These are phyloP conservation scores for Tortricodes alternella DNA, from an alignment of 2,888 invertebrate genomes.

Conservation along the genomic window DNA sequence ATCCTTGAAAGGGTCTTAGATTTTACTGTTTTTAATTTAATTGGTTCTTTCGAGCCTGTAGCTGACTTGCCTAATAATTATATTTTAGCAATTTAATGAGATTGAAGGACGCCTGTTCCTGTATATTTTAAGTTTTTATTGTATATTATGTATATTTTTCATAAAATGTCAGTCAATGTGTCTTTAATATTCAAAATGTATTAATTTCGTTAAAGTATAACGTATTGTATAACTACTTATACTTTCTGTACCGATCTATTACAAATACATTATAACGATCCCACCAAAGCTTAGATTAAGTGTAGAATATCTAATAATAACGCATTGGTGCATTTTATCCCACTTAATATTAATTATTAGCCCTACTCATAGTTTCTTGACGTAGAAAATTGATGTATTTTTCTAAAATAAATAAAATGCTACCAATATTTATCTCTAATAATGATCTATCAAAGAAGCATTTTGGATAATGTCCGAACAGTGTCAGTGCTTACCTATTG, in stretches of 20 bases:
- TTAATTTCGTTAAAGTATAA: conserved; percentile 20
- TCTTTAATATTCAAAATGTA: conserved; percentile 19
- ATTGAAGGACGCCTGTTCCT: conserved; percentile 28
- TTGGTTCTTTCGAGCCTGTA: conserved; percentile 12
- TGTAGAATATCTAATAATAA: conserved; percentile 54
- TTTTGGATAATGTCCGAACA: conserved; percentile 11
- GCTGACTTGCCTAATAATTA: conserved; percentile 28
- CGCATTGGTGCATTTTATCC: conserved; percentile 47
- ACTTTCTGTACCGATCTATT: conserved; percentile 62
- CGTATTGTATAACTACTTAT: conserved; percentile 23
- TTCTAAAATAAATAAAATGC: conserved; percentile 44
- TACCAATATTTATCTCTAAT: conserved; percentile 26
- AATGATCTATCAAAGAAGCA: conserved; percentile 25
- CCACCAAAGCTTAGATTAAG: conserved; percentile 82
- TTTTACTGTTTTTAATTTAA: conserved; percentile 11
- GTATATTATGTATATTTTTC: conserved; percentile 29
- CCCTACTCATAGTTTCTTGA: conserved; percentile 45
- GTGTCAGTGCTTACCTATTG: background rate
- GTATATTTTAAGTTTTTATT: conserved; percentile 26
- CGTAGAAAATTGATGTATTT: conserved; percentile 51
- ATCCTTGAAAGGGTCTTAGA: conserved; percentile 25
- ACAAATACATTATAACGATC: conserved; percentile 69
- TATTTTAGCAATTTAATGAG: conserved; percentile 30
- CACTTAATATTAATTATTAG: conserved; percentile 38
- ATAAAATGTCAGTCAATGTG: conserved; percentile 18